These are phyloP conservation scores for Dinomys branickii DNA, from an alignment of 2,113 vertebrate species.

Conservation along the genomic window DNA sequence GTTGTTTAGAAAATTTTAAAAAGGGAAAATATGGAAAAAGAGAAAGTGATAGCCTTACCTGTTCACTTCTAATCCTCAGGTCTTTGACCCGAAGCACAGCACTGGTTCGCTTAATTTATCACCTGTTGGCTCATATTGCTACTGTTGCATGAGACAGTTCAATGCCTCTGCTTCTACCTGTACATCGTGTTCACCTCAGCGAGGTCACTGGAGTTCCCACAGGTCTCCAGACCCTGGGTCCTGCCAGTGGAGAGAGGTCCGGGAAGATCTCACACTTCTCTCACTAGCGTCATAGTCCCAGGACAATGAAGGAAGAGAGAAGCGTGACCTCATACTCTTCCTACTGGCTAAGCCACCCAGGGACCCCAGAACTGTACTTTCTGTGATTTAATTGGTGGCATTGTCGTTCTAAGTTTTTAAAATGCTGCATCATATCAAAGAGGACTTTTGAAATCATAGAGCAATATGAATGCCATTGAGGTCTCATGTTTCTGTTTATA, in stretches of 20 bases:
- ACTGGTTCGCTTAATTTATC: not conserved
- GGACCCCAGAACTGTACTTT: conserved; percentile 29
- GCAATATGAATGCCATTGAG: conserved; percentile 17
- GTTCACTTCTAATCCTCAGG: not conserved
- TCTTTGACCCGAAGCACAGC: not conserved
- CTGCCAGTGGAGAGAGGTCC: not conserved
- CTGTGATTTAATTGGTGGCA: conserved; percentile 20
- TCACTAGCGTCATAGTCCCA: not conserved
- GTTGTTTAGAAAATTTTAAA: too few species aligned
- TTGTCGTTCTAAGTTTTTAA: conserved; percentile 57
- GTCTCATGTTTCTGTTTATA: conserved; percentile 46
- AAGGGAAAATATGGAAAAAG: too few species aligned
- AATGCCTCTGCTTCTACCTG: not conserved
- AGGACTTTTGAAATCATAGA: not conserved
- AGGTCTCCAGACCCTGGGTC: not conserved
- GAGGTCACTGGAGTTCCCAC: not conserved
- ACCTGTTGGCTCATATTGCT: not conserved
- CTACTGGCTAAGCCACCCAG: too few species aligned
- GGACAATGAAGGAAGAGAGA: too few species aligned
- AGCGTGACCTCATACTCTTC: not conserved
- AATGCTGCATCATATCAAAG: conserved; percentile 56
- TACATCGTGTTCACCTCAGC: not conserved
- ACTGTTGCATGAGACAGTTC: not conserved
- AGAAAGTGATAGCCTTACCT: not conserved
- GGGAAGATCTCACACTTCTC: not conserved